Percentiles rank a stretch among this genome's conserved stretches.
Evolutionary conservation across 2,888 invertebrate genomes (phyloP).

Genomic region (Atethmia centrago): DNA sequence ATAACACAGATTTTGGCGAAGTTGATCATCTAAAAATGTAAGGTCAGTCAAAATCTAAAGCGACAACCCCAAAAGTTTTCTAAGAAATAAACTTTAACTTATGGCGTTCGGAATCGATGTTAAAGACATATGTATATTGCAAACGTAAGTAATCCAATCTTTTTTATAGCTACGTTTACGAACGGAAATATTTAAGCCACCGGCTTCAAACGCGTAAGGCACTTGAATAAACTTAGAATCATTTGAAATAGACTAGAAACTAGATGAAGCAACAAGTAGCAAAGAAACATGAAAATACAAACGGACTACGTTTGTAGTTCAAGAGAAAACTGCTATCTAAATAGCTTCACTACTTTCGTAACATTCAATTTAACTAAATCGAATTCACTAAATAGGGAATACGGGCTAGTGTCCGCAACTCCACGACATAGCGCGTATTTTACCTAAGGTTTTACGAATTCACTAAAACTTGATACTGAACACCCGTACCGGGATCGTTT

Average conservation of each 20-base stretch:
- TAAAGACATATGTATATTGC: conserved; percentile 22
- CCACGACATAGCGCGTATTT: no score
- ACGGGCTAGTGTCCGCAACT: no score
- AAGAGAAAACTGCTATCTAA: conserved; percentile 29
- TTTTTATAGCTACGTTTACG: neutral
- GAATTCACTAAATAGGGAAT: conserved; percentile 34
- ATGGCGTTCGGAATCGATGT: conserved; percentile 9
- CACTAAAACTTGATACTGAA: conserved; percentile 23
- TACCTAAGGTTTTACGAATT: no score
- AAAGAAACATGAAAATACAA: conserved; percentile 28
- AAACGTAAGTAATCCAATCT: conserved; percentile 19
- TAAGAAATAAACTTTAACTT: conserved; percentile 7
- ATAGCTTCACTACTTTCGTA: conserved; percentile 23
- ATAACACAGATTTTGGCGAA: neutral
- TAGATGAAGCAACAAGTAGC: conserved; percentile 40
- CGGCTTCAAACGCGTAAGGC: neutral
- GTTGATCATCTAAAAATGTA: conserved; percentile 1
- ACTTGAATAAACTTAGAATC: conserved; percentile 9
- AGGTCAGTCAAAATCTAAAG: neutral
- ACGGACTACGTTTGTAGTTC: no score
- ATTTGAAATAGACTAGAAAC: conserved; percentile 15
- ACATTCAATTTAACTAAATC: conserved; percentile 36
- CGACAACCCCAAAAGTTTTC: neutral
- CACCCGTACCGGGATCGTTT: conserved; percentile 4
- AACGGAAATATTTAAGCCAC: neutral